phyloP scores from a whole-genome alignment of 30 jellyfish, hydroid and myxozoan species.

The Aurelia coerulea region DNA sequence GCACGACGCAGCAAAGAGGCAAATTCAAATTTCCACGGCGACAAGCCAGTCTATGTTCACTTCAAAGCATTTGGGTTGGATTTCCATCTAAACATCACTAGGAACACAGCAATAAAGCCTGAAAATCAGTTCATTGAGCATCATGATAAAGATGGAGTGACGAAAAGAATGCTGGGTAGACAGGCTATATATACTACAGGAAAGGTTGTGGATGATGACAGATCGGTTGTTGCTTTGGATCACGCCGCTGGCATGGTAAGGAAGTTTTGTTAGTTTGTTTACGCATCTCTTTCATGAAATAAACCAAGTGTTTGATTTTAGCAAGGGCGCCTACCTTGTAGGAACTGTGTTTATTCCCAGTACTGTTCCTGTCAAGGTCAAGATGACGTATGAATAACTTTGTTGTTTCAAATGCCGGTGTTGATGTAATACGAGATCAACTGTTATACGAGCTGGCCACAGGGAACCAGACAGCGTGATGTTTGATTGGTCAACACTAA shows the following conservation, averaged over 20 bases:
- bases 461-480: too few species aligned
- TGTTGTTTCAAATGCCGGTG: too few species aligned
- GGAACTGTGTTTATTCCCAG: too few species aligned
- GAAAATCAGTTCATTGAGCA: slow-evolving; percentile 74
- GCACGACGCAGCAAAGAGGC: background rate
- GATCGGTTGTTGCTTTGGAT: slow-evolving; percentile 73
- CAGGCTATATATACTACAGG: slow-evolving; percentile 65
- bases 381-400: too few species aligned
- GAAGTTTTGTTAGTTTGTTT: background rate
- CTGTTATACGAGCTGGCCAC: too few species aligned
- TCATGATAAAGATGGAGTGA: slow-evolving; percentile 62
- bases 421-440: too few species aligned
- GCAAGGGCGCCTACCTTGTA: too few species aligned
- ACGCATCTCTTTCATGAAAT: too few species aligned
- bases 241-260: slow-evolving; percentile 85
- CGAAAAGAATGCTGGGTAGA: slow-evolving; percentile 46
- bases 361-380: too few species aligned
- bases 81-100: slow-evolving; percentile 57
- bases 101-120: slow-evolving; percentile 32
- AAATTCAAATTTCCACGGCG: slow-evolving; percentile 1
- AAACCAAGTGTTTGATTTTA: too few species aligned
- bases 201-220: slow-evolving; percentile 44
- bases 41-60: slow-evolving; percentile 9
- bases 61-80: slow-evolving; percentile 77
- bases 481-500: too few species aligned